Conservation (phyloP, 2,113 vertebrate genomes). For the Xenopus laevis region DNA sequence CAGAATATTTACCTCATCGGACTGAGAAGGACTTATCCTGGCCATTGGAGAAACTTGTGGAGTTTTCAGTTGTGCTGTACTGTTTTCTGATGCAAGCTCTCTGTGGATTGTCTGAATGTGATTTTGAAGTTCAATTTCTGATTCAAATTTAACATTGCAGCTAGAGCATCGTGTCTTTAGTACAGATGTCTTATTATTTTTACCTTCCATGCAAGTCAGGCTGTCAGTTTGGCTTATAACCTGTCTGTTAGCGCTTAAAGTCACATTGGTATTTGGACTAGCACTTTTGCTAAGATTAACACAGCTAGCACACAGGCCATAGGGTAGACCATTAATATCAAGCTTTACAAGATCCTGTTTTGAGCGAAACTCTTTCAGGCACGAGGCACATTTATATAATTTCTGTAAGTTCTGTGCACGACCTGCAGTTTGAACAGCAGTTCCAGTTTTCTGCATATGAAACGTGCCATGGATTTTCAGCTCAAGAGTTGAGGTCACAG, state of each 20-base stretch:
- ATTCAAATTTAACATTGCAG: slow-evolving; percentile 98
- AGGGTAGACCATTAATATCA: slow-evolving; percentile 94
- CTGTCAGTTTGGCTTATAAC: slow-evolving; percentile 78
- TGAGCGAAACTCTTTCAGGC: slow-evolving; percentile 94
- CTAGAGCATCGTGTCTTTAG: slow-evolving; percentile 92
- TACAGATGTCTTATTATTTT: slow-evolving; percentile 78
- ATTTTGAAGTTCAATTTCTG: slow-evolving; percentile 90
- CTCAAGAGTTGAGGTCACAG: slow-evolving; percentile 96
- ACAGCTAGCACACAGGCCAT: slow-evolving; percentile 89
- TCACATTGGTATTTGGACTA: slow-evolving; percentile 81
- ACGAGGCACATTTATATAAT: slow-evolving; percentile 93
- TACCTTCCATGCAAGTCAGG: slow-evolving; percentile 80
- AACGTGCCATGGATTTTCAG: slow-evolving; percentile 98
- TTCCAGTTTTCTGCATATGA: slow-evolving; percentile 97
- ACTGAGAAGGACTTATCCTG: slow-evolving; percentile 91
- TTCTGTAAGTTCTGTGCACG: slow-evolving; percentile 75
- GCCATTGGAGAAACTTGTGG: slow-evolving; percentile 95
- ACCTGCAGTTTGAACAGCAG: slow-evolving; percentile 63
- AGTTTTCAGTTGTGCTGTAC: slow-evolving; percentile 82
- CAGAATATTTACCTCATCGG: slow-evolving; percentile 83
- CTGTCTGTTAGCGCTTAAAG: slow-evolving; percentile 70
- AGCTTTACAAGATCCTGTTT: slow-evolving; percentile 95
- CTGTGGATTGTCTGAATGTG: slow-evolving; percentile 90
- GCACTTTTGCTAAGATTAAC: slow-evolving; percentile 88
- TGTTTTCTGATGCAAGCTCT: slow-evolving; percentile 82